A percentile compares a stretch with the other conserved stretches of the same genome.
Evolutionary conservation across 2,113 vertebrate species (phyloP).

Genomic region (Nanorana parkeri): DNA sequence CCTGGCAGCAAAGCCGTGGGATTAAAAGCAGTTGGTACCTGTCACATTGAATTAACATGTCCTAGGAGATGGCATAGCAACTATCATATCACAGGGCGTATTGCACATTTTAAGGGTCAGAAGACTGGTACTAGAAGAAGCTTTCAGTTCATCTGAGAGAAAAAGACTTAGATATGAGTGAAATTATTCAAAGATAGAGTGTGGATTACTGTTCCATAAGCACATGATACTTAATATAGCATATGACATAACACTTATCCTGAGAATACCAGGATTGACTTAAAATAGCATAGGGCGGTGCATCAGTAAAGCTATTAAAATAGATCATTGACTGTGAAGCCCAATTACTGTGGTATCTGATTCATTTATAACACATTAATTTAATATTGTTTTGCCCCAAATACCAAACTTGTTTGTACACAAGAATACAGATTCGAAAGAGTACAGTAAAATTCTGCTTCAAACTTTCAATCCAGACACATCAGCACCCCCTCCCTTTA

Average conservation of each 20-base stretch:
- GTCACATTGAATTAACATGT: slow-evolving; percentile 52
- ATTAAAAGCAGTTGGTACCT: slow-evolving; percentile 56
- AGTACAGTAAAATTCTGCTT: not conserved
- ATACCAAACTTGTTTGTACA: not conserved
- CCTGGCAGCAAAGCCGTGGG: slow-evolving; percentile 50
- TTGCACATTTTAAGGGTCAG: not conserved
- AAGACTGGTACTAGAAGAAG: not conserved
- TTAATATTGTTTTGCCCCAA: not conserved
- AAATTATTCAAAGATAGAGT: not conserved
- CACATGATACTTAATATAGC: not conserved
- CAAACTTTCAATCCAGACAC: not conserved
- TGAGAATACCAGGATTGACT: slow-evolving; percentile 1
- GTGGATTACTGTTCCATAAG: not conserved
- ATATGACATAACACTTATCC: not conserved
- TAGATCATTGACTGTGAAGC: slow-evolving; percentile 3
- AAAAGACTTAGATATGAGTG: not conserved
- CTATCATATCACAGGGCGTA: not conserved
- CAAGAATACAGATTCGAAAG: not conserved
- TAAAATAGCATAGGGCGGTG: slow-evolving; percentile 7
- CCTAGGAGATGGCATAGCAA: slow-evolving; percentile 30
- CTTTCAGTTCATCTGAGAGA: not conserved
- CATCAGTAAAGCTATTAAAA: not conserved
- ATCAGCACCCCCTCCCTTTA: slow-evolving; percentile 4
- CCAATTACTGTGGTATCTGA: not conserved
- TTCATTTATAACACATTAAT: not conserved